Percentiles rank a stretch among this genome's conserved stretches.
Conservation (phyloP, 2,113 vertebrate genomes). For the Actenoides hombroni region DNA sequence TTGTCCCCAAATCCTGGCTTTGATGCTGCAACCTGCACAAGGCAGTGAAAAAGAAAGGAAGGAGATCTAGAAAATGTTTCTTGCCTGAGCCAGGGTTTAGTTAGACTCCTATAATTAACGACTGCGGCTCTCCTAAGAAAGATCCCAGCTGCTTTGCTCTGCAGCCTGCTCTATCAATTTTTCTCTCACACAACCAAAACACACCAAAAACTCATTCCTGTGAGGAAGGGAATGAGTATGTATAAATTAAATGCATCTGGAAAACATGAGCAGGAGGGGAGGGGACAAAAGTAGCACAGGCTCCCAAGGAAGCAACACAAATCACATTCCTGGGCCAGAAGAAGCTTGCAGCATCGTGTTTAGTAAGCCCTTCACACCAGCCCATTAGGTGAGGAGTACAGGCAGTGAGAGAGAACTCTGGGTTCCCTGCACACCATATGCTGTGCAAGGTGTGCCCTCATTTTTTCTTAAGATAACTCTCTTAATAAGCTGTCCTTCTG, state of each 20-base stretch:
- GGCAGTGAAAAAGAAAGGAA: conserved; percentile 14
- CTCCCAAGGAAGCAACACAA: neutral
- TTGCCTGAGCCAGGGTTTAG: conserved; percentile 10
- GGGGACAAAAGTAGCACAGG: neutral
- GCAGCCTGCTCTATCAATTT: conserved; percentile 55
- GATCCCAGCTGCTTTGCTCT: conserved; percentile 60
- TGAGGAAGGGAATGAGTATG: neutral
- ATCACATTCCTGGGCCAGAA: neutral
- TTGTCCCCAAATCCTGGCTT: neutral
- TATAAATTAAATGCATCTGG: conserved; percentile 45
- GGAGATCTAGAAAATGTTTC: conserved; percentile 9
- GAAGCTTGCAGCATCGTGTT: neutral
- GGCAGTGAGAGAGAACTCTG: neutral
- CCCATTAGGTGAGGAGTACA: neutral
- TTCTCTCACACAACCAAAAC: neutral
- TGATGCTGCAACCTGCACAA: neutral
- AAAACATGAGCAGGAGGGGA: neutral
- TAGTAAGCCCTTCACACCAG: neutral
- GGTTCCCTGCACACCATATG: neutral
- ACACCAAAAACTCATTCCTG: conserved; percentile 24
- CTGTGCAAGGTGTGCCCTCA: neutral
- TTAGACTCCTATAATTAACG: conserved; percentile 61
- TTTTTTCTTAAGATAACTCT: neutral
- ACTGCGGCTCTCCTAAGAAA: conserved; percentile 36
- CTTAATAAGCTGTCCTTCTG: neutral